A percentile compares a stretch with the other conserved stretches of the same genome.
phyloP scores from a whole-genome alignment of 2,113 vertebrate genomes.

The Xyliphius kryptos region DNA sequence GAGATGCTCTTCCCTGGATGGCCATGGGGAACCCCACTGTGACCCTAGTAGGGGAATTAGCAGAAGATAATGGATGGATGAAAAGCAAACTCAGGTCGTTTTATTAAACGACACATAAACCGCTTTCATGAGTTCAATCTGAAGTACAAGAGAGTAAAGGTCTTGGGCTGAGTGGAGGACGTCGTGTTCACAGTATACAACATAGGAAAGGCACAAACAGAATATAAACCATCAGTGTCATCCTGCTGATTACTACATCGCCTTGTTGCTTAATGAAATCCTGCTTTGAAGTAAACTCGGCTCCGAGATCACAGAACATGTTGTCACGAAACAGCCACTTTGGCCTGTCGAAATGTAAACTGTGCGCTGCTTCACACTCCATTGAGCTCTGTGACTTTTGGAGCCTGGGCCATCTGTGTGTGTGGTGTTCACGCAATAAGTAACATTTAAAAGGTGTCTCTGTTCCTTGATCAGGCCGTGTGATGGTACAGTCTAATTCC shows the following conservation, averaged over 20 bases:
- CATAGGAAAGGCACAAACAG: slow-evolving; percentile 14
- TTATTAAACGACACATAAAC: too few relatives aligned
- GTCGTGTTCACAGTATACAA: slow-evolving; percentile 6
- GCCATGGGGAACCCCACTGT: too few relatives aligned
- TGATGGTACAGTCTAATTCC: too few relatives aligned
- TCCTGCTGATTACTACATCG: slow-evolving; percentile 11
- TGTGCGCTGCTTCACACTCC: slow-evolving; percentile 29
- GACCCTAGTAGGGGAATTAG: too few relatives aligned
- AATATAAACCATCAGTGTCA: slow-evolving; percentile 41
- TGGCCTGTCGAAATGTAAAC: slow-evolving; percentile 31
- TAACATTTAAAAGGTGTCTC: neutral
- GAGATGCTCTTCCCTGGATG: too few relatives aligned
- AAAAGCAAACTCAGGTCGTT: too few relatives aligned
- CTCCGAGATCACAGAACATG: slow-evolving; percentile 25
- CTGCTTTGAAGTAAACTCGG: slow-evolving; percentile 22
- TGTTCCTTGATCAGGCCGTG: neutral
- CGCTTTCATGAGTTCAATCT: too few relatives aligned
- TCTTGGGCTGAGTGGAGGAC: neutral
- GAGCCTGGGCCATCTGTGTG: neutral
- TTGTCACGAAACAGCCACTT: slow-evolving; percentile 27
- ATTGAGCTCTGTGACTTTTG: slow-evolving; percentile 27
- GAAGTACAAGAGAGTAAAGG: neutral
- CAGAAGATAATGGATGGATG: too few relatives aligned
- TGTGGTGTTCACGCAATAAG: neutral
- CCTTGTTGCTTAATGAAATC: slow-evolving; percentile 22